phyloP scores from a whole-genome alignment of 2,888 invertebrate genomes.

The Phalangium opilio region DNA sequence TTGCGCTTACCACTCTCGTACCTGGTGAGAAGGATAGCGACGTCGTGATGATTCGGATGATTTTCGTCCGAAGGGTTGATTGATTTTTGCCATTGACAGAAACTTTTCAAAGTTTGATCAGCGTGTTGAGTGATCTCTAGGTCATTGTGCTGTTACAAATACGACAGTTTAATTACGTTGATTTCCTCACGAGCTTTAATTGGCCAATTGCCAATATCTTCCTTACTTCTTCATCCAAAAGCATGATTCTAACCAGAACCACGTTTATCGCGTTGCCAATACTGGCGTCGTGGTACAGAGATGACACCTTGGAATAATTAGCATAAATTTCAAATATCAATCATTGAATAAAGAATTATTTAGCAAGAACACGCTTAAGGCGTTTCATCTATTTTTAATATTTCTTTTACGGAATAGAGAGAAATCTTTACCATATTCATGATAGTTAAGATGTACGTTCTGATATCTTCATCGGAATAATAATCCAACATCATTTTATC shows the following conservation, averaged over 20 bases:
- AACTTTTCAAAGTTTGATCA: slow-evolving; percentile 62
- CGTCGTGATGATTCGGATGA: slow-evolving; percentile 77
- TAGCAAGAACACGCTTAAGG: no score
- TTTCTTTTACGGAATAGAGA: slow-evolving; percentile 29
- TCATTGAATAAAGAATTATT: no score
- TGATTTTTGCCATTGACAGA: slow-evolving; percentile 67
- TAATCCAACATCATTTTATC: slow-evolving; percentile 75
- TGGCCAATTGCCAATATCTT: slow-evolving; percentile 28
- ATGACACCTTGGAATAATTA: slow-evolving; percentile 18
- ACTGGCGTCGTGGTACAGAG: slow-evolving; percentile 64
- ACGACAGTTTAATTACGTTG: neutral
- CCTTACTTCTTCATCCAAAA: slow-evolving; percentile 47
- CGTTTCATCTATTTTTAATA: no score
- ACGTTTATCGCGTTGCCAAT: slow-evolving; percentile 82
- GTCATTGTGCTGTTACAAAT: slow-evolving; percentile 33
- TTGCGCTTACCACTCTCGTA: slow-evolving; percentile 24
- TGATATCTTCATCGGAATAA: slow-evolving; percentile 61
- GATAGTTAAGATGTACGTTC: slow-evolving; percentile 71
- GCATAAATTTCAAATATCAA: no score
- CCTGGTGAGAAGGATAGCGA: slow-evolving; percentile 68
- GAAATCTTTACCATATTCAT: slow-evolving; percentile 64
- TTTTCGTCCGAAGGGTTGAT: slow-evolving; percentile 57
- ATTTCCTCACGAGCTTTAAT: neutral
- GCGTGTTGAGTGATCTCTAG: slow-evolving; percentile 63
- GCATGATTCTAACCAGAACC: slow-evolving; percentile 68